phyloP scores from a whole-genome alignment of 2,113 vertebrate species.

The Mystacornis crossleyi region DNA sequence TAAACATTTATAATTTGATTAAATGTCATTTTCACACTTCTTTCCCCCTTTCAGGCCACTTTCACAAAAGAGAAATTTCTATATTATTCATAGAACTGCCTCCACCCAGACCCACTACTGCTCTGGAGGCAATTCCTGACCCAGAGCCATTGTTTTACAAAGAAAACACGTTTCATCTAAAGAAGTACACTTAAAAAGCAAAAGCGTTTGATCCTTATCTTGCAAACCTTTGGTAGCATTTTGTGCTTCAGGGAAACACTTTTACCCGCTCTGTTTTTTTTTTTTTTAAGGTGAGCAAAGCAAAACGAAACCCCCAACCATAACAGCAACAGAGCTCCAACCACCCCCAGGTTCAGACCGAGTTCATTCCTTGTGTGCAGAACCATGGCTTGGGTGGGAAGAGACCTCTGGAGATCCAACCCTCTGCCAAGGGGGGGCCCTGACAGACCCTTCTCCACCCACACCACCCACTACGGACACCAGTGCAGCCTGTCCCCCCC shows the following conservation, averaged over 20 bases:
- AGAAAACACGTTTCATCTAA: not conserved
- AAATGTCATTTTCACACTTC: not conserved
- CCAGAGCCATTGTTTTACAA: not conserved
- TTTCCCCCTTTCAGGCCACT: not conserved
- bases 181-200: not conserved
- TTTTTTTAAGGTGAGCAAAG: not conserved
- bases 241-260: not conserved
- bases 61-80: not conserved
- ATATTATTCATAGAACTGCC: not conserved
- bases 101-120: not conserved
- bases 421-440: not conserved
- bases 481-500: not conserved
- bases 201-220: not conserved
- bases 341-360: accelerated
- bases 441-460: not conserved
- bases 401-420: not conserved
- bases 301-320: accelerated
- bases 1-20: not conserved
- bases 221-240: not conserved
- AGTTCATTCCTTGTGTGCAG: accelerated
- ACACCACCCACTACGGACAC: accelerated
- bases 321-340: not conserved
- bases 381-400: not conserved
- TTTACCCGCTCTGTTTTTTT: not conserved
- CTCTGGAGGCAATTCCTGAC: not conserved